phyloP scores from a whole-genome alignment of 2,797 vertebrate genomes.

The Eulemur albifrons region DNA sequence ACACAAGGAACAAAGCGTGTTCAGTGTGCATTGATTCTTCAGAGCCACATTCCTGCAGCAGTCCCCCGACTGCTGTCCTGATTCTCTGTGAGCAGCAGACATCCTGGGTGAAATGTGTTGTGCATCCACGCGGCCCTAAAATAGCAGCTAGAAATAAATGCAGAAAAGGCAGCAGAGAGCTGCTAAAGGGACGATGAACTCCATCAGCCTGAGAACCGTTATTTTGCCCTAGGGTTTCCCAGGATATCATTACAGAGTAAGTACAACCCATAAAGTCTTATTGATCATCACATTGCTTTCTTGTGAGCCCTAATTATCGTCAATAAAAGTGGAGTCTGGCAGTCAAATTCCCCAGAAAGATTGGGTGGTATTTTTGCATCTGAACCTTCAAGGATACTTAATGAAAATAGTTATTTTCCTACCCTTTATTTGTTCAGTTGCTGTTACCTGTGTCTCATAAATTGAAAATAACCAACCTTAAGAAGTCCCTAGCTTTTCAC shows the following conservation, averaged over 20 bases:
- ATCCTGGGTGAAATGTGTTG: background rate
- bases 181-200: background rate
- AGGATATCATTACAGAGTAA: slow-evolving; percentile 43
- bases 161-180: background rate
- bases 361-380: background rate
- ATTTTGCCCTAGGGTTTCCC: slow-evolving; percentile 43
- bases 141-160: background rate
- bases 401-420: slow-evolving; percentile 42
- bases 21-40: background rate
- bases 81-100: background rate
- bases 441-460: background rate
- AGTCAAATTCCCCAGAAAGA: slow-evolving; percentile 19
- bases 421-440: background rate
- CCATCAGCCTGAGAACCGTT: background rate
- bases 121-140: background rate
- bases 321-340: background rate
- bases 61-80: background rate
- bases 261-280: slow-evolving; percentile 45
- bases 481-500: background rate
- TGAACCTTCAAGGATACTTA: background rate
- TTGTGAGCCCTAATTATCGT: slow-evolving; percentile 58
- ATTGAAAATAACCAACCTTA: background rate
- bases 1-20: background rate
- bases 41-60: background rate
- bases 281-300: slow-evolving; percentile 68